Conservation (phyloP, 2,888 invertebrate genomes). For the Megamerina dolium region DNA sequence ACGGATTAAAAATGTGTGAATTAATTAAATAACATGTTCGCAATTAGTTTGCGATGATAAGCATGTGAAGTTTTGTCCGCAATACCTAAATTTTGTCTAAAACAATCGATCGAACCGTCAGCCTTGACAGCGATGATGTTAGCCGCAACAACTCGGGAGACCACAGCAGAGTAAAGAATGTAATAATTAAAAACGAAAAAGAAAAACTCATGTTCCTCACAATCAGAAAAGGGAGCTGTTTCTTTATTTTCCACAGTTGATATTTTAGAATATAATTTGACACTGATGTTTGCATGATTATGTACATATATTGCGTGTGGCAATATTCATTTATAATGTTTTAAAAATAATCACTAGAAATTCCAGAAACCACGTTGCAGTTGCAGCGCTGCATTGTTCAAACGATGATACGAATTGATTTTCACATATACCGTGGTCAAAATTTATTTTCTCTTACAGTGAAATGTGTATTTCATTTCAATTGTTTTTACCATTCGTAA, state of each 20-base stretch:
- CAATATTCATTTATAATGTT: conserved; percentile 15
- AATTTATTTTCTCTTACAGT: background rate
- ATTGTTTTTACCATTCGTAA: background rate
- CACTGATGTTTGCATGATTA: too few species aligned
- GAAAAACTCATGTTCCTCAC: too few species aligned
- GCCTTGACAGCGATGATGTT: conserved; percentile 28
- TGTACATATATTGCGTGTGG: too few species aligned
- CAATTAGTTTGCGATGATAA: background rate
- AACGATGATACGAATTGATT: conserved; percentile 1
- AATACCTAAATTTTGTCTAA: conserved; percentile 14
- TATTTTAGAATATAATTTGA: too few species aligned
- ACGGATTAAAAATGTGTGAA: conserved; percentile 29
- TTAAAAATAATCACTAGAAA: conserved; percentile 40
- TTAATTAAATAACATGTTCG: background rate
- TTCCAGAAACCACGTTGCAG: conserved; percentile 28
- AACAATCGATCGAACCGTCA: conserved; percentile 33
- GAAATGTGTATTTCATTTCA: background rate
- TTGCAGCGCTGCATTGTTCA: conserved; percentile 1
- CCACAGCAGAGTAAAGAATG: conserved; percentile 7
- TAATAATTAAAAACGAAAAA: conserved; percentile 4
- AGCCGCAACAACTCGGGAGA: conserved; percentile 20
- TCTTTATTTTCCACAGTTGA: too few species aligned
- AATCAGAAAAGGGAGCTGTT: too few species aligned
- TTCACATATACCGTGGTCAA: background rate
- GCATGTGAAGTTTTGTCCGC: conserved; percentile 1